phyloP scores from a whole-genome alignment of 2,888 invertebrate species.

The Lissocephala sabroskyi region DNA sequence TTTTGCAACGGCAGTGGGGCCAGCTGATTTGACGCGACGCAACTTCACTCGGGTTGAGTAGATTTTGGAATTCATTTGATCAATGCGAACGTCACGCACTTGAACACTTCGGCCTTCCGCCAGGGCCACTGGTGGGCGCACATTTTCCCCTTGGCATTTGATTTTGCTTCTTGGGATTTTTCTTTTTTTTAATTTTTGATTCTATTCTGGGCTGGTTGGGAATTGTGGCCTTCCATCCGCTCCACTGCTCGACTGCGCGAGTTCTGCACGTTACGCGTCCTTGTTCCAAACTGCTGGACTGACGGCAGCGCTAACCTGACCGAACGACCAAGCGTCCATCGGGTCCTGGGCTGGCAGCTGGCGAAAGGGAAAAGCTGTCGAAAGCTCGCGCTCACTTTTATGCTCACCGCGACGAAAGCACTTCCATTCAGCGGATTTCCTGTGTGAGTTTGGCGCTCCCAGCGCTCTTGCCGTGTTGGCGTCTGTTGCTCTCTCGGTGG shows the following conservation, averaged over 20 bases:
- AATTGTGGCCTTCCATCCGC: constrained; percentile 18
- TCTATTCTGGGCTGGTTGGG: no score
- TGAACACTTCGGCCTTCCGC: no score
- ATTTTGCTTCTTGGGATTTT: background rate
- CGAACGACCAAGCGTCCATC: constrained; percentile 44
- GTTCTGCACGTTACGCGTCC: constrained; percentile 69
- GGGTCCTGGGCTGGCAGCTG: constrained; percentile 69
- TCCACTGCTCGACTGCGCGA: constrained; percentile 35
- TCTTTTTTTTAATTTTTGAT: background rate
- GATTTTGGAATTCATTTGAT: no score
- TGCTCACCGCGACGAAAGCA: constrained; percentile 1
- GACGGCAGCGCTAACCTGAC: constrained; percentile 43
- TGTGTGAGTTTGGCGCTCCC: constrained; percentile 9
- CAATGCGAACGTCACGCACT: no score
- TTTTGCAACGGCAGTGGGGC: background rate
- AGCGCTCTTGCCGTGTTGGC: no score
- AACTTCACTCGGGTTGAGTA: no score
- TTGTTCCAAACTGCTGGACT: constrained; percentile 70
- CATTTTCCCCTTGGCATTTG: constrained; percentile 1
- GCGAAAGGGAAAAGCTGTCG: constrained; percentile 41
- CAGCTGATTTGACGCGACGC: constrained; percentile 35
- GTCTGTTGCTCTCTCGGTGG: constrained; percentile 15
- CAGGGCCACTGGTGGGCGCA: no score
- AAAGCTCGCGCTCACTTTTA: constrained; percentile 10
- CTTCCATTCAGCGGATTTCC: constrained; percentile 46